Conservation (phyloP, 2,113 vertebrate genomes). For the rat (Rattus norvegicus) region GRCr8 NC_086019.1:164585001-164585500, state of each 20-base stretch:
- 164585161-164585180: neutral
- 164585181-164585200: neutral
- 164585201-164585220: neutral
- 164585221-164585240: neutral
- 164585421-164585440: neutral
- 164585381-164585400: neutral
- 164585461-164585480: neutral
- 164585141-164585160: neutral
- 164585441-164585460: neutral
- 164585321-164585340: neutral
- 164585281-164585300: neutral
- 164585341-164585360: neutral
- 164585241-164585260: neutral
- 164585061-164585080: neutral
- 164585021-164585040: constrained; percentile 2
- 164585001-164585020: constrained; percentile 25
- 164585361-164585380: neutral
- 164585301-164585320: neutral
- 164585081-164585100: neutral
- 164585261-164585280: neutral
- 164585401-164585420: neutral
- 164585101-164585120: neutral
- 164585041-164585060: neutral
- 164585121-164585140: neutral
- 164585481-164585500: neutral